Conservation (phyloP, 2,113 vertebrate species). For the Toxotes chatareus region DNA sequence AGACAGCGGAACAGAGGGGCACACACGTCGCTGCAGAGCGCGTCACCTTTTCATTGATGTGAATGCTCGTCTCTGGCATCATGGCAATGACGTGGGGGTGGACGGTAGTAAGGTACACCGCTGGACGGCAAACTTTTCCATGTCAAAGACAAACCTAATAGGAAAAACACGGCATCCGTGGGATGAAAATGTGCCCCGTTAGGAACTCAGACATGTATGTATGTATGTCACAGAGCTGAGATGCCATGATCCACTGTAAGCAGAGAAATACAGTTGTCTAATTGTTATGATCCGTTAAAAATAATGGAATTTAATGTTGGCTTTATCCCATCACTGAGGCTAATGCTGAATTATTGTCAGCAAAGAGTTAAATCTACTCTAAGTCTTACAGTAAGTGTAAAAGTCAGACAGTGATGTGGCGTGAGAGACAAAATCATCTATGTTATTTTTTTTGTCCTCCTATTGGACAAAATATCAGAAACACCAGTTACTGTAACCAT, state of each 20-base stretch:
- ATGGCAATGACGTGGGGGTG: slow-evolving; percentile 57
- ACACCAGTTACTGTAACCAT: neutral
- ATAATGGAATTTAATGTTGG: neutral
- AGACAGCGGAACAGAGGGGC: slow-evolving; percentile 41
- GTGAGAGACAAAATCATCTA: neutral
- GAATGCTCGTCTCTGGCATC: slow-evolving; percentile 31
- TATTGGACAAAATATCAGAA: neutral
- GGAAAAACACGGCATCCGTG: neutral
- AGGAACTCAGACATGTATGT: neutral
- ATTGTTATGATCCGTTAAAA: neutral
- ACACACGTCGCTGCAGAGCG: slow-evolving; percentile 55
- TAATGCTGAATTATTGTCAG: neutral
- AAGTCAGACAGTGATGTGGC: neutral
- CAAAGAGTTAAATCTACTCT: neutral
- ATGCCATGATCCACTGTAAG: neutral
- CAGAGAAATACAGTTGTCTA: neutral
- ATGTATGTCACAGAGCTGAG: neutral
- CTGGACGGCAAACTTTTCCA: slow-evolving; percentile 29
- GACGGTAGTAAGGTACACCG: slow-evolving; percentile 29
- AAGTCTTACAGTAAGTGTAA: too few relatives aligned
- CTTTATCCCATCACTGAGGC: neutral
- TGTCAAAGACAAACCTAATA: neutral
- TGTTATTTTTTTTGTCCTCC: neutral
- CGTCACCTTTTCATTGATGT: slow-evolving; percentile 77
- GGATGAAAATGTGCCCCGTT: neutral